Base-by-base conservation (phyloP, 1,140 invertebrate species). In the Idris sp. region DNA sequence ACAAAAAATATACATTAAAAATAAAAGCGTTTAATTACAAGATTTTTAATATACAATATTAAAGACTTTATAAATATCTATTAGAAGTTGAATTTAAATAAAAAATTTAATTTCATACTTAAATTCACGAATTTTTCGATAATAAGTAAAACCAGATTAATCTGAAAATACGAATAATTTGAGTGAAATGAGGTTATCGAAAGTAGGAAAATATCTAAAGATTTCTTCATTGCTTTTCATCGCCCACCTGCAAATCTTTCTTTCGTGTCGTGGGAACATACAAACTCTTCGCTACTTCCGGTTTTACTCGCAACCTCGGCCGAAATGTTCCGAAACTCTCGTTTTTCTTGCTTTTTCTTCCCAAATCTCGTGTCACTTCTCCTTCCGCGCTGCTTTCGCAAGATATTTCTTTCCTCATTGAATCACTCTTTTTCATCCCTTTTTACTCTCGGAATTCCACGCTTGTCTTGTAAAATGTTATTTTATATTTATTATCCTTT, bases 191-290 rank as follows among this genome's bases (percentile, higher is more conserved):
- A 10, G 31, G 4, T 7, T 19, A 40, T 61, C 19, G 25, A 46
- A 46, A 13, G 16, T 19, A 11, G 41, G 19, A 59, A 61, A 62
- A 61, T 62, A 71, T 65, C 51, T 0, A 25, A 38, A 74, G 40
- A 73, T 43, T 28, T 61, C 38, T 59, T 62, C 16, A 43, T 61
- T 51, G 49, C 48, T 64, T 68, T 72, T 72, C 56, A 77, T 64
- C 59, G 58, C 46, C 28, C 26, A 49, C 13, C 58, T 43, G 65
- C 74, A 73, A 77, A 77, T 75, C 43, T 74, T 35, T 65, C 54
- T 71, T 59, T 58, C 58, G 69, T 59, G 59, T 64, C 48, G 69
- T 71, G 75, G 59, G 64, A 77, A 71, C 68, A 65, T 40, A 64
- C 69, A 61, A 71, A 71, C 69, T 73, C 64, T 65, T 73, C 26